These are phyloP conservation scores for Syngnathus typhle DNA, from an alignment of 2,113 vertebrate genomes.

Conservation along the genomic window DNA sequence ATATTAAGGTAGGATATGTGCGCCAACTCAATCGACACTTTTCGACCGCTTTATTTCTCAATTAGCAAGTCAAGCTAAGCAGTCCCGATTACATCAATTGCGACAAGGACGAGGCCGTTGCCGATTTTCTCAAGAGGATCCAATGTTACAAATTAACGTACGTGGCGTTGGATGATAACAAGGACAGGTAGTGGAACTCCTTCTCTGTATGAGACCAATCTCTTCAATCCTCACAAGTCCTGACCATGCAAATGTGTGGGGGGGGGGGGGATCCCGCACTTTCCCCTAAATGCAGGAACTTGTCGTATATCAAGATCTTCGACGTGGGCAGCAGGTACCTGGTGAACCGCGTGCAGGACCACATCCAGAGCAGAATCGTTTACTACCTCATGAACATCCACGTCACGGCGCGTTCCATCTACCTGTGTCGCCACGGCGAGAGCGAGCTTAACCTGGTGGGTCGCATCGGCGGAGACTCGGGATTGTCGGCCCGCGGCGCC, in stretches of 20 bases:
- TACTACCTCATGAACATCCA: slow-evolving; percentile 97
- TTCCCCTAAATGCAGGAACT: slow-evolving; percentile 53
- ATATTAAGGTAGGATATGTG: slow-evolving; percentile 73
- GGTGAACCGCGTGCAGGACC: slow-evolving; percentile 86
- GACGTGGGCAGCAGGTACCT: slow-evolving; percentile 83
- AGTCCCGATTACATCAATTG: slow-evolving; percentile 82
- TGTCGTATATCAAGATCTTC: slow-evolving; percentile 93
- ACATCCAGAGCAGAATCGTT: slow-evolving; percentile 86
- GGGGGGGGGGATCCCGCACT: too few relatives aligned
- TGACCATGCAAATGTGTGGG: background rate
- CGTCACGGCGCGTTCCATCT: slow-evolving; percentile 82
- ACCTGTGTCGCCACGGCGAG: slow-evolving; percentile 86
- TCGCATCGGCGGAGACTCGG: slow-evolving; percentile 78
- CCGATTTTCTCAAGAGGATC: slow-evolving; percentile 85
- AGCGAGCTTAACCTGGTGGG: slow-evolving; percentile 84
- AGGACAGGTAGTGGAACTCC: slow-evolving; percentile 73
- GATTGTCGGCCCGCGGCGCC: slow-evolving; percentile 70
- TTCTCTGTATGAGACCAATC: background rate
- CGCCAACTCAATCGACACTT: background rate
- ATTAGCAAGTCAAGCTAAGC: slow-evolving; percentile 86
- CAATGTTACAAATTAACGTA: slow-evolving; percentile 84
- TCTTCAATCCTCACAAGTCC: too few relatives aligned
- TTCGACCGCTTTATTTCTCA: too few relatives aligned
- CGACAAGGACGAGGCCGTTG: slow-evolving; percentile 79
- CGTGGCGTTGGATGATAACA: slow-evolving; percentile 77